These are phyloP conservation scores for Sycophaga agraensis DNA, from an alignment of 1,140 invertebrate genomes.

Conservation along the genomic window DNA sequence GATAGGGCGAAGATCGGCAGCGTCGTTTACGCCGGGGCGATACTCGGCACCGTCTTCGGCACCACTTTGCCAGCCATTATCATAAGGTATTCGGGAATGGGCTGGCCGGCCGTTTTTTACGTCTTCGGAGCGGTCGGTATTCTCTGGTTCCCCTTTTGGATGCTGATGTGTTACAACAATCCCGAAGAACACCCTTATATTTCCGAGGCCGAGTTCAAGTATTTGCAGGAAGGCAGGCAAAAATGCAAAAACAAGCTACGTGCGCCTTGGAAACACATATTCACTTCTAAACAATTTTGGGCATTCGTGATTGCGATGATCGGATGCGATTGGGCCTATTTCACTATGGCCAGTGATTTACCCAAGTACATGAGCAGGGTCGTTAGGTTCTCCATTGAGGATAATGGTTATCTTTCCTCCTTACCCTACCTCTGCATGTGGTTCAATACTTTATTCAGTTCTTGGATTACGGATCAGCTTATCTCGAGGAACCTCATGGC, in stretches of 20 bases:
- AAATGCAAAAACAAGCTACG: not conserved
- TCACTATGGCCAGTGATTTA: conserved; percentile 64
- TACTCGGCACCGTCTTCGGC: conserved; percentile 4
- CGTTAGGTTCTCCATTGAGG: conserved; percentile 9
- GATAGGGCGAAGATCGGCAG: conserved; percentile 45
- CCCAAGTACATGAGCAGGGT: conserved; percentile 62
- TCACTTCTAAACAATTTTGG: conserved; percentile 55
- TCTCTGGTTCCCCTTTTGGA: conserved; percentile 27
- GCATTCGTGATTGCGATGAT: conserved; percentile 62
- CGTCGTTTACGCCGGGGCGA: conserved; percentile 49
- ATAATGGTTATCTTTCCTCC: conserved; percentile 11
- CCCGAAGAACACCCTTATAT: conserved; percentile 81
- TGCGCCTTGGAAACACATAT: conserved; percentile 41
- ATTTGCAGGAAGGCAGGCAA: conserved; percentile 63
- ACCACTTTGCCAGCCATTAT: conserved; percentile 1
- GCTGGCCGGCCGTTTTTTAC: conserved; percentile 3
- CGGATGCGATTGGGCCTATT: conserved; percentile 68
- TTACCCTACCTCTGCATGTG: conserved; percentile 16
- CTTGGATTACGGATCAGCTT: conserved; percentile 1
- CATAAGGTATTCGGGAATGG: not conserved
- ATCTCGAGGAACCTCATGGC: not conserved
- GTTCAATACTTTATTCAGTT: not conserved
- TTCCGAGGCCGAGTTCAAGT: conserved; percentile 70
- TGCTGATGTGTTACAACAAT: conserved; percentile 67
- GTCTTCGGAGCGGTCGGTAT: conserved; percentile 2